Evolutionary conservation across 2,113 vertebrate species (phyloP).

Genomic region (Hippopotamus amphibius): DNA sequence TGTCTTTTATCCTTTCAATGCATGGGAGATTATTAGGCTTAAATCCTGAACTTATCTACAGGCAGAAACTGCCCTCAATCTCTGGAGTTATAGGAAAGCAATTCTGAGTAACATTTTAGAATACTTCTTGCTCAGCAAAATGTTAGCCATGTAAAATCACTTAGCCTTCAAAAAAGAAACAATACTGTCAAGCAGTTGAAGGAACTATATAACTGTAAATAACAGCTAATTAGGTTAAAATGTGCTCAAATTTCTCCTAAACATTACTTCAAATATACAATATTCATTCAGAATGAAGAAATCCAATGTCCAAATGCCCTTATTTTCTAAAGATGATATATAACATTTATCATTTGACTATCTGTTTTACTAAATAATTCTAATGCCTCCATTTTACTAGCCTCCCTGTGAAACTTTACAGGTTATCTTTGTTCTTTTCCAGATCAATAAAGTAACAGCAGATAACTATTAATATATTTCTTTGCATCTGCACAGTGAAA

Average conservation of each 20-base stretch:
- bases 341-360: conserved; percentile 27
- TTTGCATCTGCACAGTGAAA: conserved; percentile 85
- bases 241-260: conserved; percentile 41
- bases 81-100: conserved; percentile 61
- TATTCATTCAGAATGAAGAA: background rate
- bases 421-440: conserved; percentile 78
- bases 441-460: conserved; percentile 82
- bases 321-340: conserved; percentile 38
- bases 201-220: background rate
- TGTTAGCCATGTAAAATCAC: conserved; percentile 18
- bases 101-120: conserved; percentile 71
- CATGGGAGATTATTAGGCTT: conserved; percentile 81
- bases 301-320: background rate
- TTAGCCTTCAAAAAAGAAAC: conserved; percentile 38
- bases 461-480: conserved; percentile 78
- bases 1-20: conserved; percentile 84
- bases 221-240: conserved; percentile 68
- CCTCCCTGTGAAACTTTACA: conserved; percentile 68
- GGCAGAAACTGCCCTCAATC: conserved; percentile 66
- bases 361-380: conserved; percentile 65
- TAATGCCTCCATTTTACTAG: conserved; percentile 49
- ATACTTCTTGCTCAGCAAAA: conserved; percentile 47
- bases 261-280: conserved; percentile 51
- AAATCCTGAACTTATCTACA: conserved; percentile 77
- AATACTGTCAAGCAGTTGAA: background rate